A percentile compares a stretch with the other conserved stretches of the same genome.
Conservation (phyloP, 1,140 invertebrate genomes). For the Heliconius himera region DNA sequence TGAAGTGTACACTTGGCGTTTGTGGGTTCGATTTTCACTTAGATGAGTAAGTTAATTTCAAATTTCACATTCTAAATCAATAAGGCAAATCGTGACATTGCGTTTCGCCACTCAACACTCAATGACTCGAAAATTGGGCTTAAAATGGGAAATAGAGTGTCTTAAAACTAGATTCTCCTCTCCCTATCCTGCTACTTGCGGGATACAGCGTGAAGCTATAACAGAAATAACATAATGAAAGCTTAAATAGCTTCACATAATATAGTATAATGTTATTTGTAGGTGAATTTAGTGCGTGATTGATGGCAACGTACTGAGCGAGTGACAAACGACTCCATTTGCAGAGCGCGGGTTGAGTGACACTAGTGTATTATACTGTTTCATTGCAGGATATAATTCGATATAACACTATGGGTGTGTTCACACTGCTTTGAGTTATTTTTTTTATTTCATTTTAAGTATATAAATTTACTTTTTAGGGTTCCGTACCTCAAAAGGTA, state of each 20-base stretch:
- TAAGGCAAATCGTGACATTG: too few species aligned
- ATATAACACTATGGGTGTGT: background rate
- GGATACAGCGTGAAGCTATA: too few species aligned
- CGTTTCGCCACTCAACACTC: too few species aligned
- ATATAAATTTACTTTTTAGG: too few species aligned
- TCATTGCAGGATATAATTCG: conserved; percentile 1
- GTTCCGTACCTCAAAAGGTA: too few species aligned
- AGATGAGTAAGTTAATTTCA: background rate
- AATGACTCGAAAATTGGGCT: too few species aligned
- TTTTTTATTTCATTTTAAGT: background rate
- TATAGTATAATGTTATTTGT: background rate
- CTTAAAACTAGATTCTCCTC: too few species aligned
- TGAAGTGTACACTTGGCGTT: too few species aligned
- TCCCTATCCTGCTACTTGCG: too few species aligned
- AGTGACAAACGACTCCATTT: conserved; percentile 27
- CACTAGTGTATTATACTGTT: conserved; percentile 11
- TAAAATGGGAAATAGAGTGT: too few species aligned
- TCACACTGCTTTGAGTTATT: background rate
- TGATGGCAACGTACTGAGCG: conserved; percentile 20
- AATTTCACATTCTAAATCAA: too few species aligned
- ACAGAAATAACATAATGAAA: background rate
- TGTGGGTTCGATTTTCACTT: background rate
- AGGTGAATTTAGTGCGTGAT: conserved; percentile 19
- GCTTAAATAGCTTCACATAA: background rate
- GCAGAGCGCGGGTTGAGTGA: conserved; percentile 28